phyloP scores from a whole-genome alignment of 2,888 invertebrate genomes.

The Silvanus unidentatus region DNA sequence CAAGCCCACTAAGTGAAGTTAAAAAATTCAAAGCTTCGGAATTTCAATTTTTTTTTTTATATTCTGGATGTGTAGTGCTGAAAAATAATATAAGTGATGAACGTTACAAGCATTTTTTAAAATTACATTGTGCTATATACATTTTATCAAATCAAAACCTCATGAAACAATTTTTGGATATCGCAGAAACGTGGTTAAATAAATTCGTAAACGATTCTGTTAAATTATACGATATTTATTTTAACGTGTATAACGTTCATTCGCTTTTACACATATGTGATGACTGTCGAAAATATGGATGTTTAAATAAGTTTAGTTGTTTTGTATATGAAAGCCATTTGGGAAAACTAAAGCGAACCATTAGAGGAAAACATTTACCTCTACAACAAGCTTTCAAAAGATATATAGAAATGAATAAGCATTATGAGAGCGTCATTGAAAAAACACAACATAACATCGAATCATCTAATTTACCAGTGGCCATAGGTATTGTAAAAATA shows the following conservation, averaged over 20 bases:
- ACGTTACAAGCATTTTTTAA: conserved; percentile 8
- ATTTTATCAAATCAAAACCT: conserved; percentile 7
- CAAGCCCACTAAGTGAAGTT: conserved; percentile 8
- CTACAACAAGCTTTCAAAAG: neutral
- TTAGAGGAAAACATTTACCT: neutral
- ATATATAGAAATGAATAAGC: neutral
- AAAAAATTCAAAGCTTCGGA: conserved; percentile 13
- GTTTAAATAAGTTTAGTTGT: conserved; percentile 9
- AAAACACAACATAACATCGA: too few relatives aligned
- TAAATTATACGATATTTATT: neutral
- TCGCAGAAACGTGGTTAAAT: conserved; percentile 6
- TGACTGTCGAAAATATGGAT: conserved; percentile 5
- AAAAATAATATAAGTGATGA: conserved; percentile 2
- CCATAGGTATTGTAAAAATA: too few relatives aligned
- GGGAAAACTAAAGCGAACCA: neutral
- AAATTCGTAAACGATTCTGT: neutral
- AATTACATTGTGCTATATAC: conserved; percentile 10
- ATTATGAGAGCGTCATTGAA: too few relatives aligned
- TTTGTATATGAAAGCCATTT: conserved; percentile 11
- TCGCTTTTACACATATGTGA: conserved; percentile 6
- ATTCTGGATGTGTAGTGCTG: conserved; percentile 1
- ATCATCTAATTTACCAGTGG: too few relatives aligned
- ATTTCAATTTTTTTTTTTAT: conserved; percentile 9
- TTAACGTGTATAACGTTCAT: conserved; percentile 7
- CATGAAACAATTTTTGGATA: conserved; percentile 6